phyloP scores from a whole-genome alignment of 1,140 invertebrate genomes.

The Zaprionus davidi region DNA sequence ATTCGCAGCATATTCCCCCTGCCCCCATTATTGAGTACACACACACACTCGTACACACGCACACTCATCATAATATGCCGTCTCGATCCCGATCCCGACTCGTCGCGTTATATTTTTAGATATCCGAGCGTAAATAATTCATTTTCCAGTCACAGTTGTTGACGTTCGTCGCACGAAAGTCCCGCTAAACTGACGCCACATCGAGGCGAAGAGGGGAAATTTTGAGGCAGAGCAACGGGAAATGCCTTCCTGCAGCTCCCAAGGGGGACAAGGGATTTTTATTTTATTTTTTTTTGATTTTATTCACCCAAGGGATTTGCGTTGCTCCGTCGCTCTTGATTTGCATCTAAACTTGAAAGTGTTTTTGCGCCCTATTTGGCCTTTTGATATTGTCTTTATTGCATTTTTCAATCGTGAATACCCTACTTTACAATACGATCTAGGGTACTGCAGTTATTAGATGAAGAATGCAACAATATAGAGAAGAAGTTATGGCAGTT shows the following conservation, averaged over 20 bases:
- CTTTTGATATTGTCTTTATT: conserved; percentile 42
- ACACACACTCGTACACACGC: neutral
- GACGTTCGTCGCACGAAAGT: conserved; percentile 62
- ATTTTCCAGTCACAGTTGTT: conserved; percentile 82
- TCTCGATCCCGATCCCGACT: conserved; percentile 23
- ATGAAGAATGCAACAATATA: neutral
- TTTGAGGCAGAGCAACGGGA: conserved; percentile 30
- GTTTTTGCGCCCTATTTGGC: conserved; percentile 60
- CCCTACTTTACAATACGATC: neutral
- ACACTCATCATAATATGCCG: conserved; percentile 32
- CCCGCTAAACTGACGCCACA: conserved; percentile 36
- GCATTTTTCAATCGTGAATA: neutral
- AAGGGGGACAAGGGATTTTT: conserved; percentile 23
- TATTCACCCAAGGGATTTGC: conserved; percentile 51
- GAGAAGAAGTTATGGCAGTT: neutral
- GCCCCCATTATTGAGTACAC: neutral
- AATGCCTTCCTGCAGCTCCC: conserved; percentile 6
- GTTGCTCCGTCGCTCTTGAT: conserved; percentile 42
- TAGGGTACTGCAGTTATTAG: neutral
- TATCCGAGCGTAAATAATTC: conserved; percentile 75
- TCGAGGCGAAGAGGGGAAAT: neutral
- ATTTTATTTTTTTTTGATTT: conserved; percentile 26
- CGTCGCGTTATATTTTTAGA: conserved; percentile 65
- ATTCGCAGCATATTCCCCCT: conserved; percentile 14
- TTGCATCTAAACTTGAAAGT: conserved; percentile 76